These are phyloP conservation scores for Argopecten irradians DNA, from an alignment of 1,140 invertebrate genomes.

Conservation along the genomic window DNA sequence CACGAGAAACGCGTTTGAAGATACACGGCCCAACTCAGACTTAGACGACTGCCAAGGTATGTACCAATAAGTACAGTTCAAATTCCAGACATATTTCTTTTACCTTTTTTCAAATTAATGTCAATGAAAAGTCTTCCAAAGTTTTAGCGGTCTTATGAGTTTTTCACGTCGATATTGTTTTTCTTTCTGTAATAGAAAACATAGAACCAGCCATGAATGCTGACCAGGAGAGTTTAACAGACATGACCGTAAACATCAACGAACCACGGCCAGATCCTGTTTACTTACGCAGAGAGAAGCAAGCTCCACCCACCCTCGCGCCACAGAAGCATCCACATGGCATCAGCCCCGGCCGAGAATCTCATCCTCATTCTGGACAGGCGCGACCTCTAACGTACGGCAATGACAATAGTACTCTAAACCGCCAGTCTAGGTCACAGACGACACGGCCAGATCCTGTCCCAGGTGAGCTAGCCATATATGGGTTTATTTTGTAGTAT, in stretches of 20 bases:
- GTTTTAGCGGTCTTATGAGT: neutral
- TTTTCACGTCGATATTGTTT: neutral
- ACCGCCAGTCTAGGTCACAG: slow-evolving; percentile 70
- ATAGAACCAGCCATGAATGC: slow-evolving; percentile 33
- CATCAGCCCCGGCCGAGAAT: slow-evolving; percentile 42
- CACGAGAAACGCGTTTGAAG: slow-evolving; percentile 69
- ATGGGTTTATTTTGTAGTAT: too few species aligned
- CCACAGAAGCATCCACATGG: slow-evolving; percentile 73
- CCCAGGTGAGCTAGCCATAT: slow-evolving; percentile 56
- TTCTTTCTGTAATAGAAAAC: slow-evolving; percentile 32
- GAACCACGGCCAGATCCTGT: slow-evolving; percentile 63
- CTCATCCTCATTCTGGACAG: slow-evolving; percentile 67
- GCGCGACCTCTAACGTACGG: slow-evolving; percentile 65
- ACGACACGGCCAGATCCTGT: slow-evolving; percentile 69
- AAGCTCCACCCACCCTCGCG: slow-evolving; percentile 64
- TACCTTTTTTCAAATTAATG: too few species aligned
- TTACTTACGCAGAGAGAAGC: slow-evolving; percentile 72
- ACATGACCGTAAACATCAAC: slow-evolving; percentile 67
- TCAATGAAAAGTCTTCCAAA: neutral
- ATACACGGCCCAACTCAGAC: slow-evolving; percentile 19
- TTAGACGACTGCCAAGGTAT: neutral
- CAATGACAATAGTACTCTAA: slow-evolving; percentile 73
- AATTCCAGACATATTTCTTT: too few species aligned
- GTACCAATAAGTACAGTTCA: too few species aligned
- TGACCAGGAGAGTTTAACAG: slow-evolving; percentile 57